A percentile compares a stretch with the other conserved stretches of the same genome.
These are phyloP conservation scores for Acanthosoma haemorrhoidale DNA, from an alignment of 2,888 invertebrate species.

Conservation along the genomic window DNA sequence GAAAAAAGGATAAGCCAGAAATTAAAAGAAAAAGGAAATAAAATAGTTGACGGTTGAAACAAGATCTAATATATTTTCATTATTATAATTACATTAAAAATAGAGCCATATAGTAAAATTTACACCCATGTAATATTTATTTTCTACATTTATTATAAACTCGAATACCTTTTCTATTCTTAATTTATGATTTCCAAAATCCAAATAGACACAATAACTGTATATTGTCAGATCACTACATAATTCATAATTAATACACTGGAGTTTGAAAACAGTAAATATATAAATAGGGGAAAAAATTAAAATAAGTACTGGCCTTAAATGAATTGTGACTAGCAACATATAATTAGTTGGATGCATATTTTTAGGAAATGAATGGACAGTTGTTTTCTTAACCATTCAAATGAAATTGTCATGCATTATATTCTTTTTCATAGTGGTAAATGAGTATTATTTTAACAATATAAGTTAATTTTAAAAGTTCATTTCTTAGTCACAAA, in stretches of 20 bases:
- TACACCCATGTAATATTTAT: slow-evolving; percentile 24
- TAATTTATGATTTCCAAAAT: neutral
- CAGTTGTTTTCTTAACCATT: too few species aligned
- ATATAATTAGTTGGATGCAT: too few species aligned
- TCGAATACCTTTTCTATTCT: slow-evolving; percentile 15
- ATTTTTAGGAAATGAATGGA: too few species aligned
- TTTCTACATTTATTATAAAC: slow-evolving; percentile 7
- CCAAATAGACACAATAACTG: neutral
- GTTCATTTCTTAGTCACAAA: too few species aligned
- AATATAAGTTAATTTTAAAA: too few species aligned
- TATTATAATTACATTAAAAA: slow-evolving; percentile 13
- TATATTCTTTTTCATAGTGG: too few species aligned
- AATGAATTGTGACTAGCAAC: too few species aligned
- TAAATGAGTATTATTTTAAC: too few species aligned
- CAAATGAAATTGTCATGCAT: too few species aligned
- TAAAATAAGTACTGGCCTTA: too few species aligned
- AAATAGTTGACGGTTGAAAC: slow-evolving; percentile 21
- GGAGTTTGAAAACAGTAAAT: neutral
- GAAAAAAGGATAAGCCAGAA: slow-evolving; percentile 29
- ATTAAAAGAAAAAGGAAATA: slow-evolving; percentile 31
- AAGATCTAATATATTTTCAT: neutral
- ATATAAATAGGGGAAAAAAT: neutral
- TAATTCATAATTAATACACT: neutral
- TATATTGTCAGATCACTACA: slow-evolving; percentile 28
- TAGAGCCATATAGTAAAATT: slow-evolving; percentile 19